These are phyloP conservation scores for Ceratitis capitata DNA, from an alignment of 1,140 invertebrate genomes.

Conservation along the genomic window DNA sequence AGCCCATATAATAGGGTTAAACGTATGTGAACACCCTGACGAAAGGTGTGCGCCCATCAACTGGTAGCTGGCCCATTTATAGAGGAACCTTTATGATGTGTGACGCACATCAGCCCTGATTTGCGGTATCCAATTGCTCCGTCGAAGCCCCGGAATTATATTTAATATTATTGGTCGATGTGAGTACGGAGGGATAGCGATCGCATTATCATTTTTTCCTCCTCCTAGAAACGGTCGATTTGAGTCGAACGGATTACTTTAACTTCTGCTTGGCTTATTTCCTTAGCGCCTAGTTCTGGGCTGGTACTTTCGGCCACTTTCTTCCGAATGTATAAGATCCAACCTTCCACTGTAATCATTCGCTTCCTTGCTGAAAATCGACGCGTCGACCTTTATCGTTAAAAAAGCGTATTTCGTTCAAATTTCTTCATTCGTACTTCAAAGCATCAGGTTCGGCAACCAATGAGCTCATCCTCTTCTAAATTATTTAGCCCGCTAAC, in stretches of 20 bases:
- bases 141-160: no score
- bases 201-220: background rate
- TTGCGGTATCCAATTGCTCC: no score
- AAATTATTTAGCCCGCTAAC: no score
- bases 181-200: background rate
- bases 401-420: no score
- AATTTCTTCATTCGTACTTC: no score
- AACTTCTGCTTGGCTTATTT: no score
- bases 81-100: background rate
- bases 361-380: no score
- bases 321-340: background rate
- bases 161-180: background rate
- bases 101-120: background rate
- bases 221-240: background rate
- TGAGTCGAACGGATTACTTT: background rate
- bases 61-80: conserved; percentile 31
- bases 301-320: background rate
- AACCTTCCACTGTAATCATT: background rate
- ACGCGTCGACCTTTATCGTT: no score
- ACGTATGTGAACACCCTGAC: no score
- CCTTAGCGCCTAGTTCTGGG: background rate
- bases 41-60: no score
- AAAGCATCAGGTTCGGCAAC: no score
- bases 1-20: conserved; percentile 61
- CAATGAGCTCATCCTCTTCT: no score